Evolutionary conservation across 2,888 invertebrate species (phyloP).

Genomic region (Ceratothoa steindachneri): DNA sequence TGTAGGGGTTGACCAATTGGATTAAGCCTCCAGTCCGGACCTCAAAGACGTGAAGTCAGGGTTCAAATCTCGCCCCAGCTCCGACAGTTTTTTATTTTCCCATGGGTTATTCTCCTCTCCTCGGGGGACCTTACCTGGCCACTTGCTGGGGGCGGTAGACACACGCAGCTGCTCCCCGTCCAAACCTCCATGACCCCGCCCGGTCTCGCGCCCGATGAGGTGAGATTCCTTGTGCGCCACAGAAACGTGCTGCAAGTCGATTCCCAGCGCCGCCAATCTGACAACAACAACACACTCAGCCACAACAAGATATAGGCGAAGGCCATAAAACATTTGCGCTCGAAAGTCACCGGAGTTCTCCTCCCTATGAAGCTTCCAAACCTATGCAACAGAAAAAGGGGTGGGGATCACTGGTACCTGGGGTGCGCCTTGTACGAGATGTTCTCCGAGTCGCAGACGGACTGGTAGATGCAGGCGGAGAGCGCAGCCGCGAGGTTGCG

Average conservation of each 20-base stretch:
- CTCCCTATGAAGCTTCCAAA: too few relatives aligned
- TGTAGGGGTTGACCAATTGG: too few relatives aligned
- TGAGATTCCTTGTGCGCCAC: constrained; percentile 45
- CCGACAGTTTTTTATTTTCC: too few relatives aligned
- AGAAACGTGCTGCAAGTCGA: constrained; percentile 35
- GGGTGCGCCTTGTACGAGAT: constrained; percentile 43
- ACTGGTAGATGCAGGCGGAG: constrained; percentile 98
- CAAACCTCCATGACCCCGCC: background rate
- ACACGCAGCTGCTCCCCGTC: constrained; percentile 68
- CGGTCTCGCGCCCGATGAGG: constrained; percentile 26
- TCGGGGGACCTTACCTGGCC: constrained; percentile 47
- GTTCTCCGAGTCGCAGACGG: constrained; percentile 78
- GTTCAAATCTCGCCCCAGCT: too few relatives aligned
- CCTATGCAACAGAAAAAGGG: too few relatives aligned
- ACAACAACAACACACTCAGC: background rate
- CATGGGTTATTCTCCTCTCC: too few relatives aligned
- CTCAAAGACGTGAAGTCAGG: too few relatives aligned
- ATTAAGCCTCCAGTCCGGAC: too few relatives aligned
- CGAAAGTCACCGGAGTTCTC: too few relatives aligned
- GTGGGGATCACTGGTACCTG: constrained; percentile 26
- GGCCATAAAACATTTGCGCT: too few relatives aligned
- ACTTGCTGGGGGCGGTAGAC: constrained; percentile 80
- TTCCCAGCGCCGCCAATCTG: constrained; percentile 34
- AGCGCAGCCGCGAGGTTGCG: constrained; percentile 90
- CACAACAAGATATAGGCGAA: background rate